Evolutionary conservation across 1,140 invertebrate genomes (phyloP).

Genomic region (Ceratitis capitata): DNA sequence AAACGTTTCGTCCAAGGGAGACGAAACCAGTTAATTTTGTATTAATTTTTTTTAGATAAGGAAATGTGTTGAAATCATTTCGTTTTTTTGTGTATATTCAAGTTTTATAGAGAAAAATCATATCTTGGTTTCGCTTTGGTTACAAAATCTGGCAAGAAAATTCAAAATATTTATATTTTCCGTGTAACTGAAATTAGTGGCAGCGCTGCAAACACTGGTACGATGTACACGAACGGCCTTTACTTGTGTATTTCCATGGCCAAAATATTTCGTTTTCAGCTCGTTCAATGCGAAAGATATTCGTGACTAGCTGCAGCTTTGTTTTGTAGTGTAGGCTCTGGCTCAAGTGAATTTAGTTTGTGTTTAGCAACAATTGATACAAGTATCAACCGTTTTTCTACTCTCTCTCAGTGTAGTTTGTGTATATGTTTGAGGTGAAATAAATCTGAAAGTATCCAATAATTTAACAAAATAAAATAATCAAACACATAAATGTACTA

Average conservation of each 20-base stretch:
- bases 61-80: too few relatives aligned
- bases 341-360: conserved; percentile 41
- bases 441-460: conserved; percentile 12
- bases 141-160: too few relatives aligned
- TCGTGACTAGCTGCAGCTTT: conserved; percentile 18
- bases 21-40: too few relatives aligned
- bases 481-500: conserved; percentile 31
- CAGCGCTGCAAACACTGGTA: background rate
- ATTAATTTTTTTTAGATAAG: too few relatives aligned
- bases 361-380: conserved; percentile 44
- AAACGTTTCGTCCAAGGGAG: too few relatives aligned
- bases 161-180: too few relatives aligned
- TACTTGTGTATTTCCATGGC: conserved; percentile 22
- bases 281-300: conserved; percentile 11
- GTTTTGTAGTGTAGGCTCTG: background rate
- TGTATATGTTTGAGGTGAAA: conserved; percentile 38
- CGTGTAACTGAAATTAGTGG: too few relatives aligned
- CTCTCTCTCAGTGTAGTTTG: background rate
- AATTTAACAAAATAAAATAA: conserved; percentile 40
- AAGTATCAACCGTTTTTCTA: conserved; percentile 31
- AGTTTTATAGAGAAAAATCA: too few relatives aligned
- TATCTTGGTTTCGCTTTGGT: too few relatives aligned
- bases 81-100: too few relatives aligned
- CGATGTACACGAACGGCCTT: background rate
- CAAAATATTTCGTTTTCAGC: conserved; percentile 20